A percentile compares a stretch with the other conserved stretches of the same genome.
Evolutionary conservation across 2,888 invertebrate genomes (phyloP).

Genomic region (Epiperipatus broadwayi): DNA sequence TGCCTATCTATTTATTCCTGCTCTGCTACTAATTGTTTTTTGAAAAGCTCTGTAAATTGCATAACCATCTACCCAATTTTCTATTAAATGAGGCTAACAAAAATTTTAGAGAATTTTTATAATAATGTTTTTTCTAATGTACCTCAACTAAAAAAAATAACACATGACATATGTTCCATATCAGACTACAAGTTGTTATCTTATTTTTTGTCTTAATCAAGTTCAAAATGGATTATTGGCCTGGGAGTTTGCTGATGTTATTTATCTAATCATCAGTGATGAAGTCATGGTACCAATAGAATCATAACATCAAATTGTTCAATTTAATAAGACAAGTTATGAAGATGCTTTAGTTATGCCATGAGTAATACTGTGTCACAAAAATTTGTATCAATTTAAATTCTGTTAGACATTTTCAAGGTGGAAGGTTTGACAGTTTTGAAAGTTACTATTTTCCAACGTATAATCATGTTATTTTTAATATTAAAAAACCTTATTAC

Average conservation of each 20-base stretch:
- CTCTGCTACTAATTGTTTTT: conserved; percentile 84
- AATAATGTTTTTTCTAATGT: no score
- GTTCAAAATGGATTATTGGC: no score
- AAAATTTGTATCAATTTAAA: conserved; percentile 73
- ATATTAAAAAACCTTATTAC: conserved; percentile 66
- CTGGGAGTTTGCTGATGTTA: conserved; percentile 65
- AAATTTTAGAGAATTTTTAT: no score
- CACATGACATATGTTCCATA: no score
- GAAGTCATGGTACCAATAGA: conserved; percentile 33
- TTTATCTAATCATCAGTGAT: conserved; percentile 43
- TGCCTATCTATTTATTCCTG: conserved; percentile 93
- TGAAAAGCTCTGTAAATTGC: conserved; percentile 95
- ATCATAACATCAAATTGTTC: conserved; percentile 42
- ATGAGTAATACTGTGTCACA: conserved; percentile 86
- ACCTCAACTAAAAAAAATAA: no score
- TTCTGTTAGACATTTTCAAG: conserved; percentile 73
- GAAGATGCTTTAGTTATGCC: conserved; percentile 95
- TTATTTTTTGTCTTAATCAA: no score
- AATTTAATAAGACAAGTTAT: conserved; percentile 57
- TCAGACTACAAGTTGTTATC: no score
- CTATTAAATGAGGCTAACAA: conserved; percentile 97
- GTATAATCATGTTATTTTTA: conserved; percentile 70
- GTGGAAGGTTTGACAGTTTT: conserved; percentile 65
- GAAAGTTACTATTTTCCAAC: conserved; percentile 80
- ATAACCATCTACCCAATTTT: conserved; percentile 98